Evolutionary conservation across 2,888 invertebrate species (phyloP), one percentile per base, ranked within the genome.

Genomic region (Heliconius aoede): DNA sequence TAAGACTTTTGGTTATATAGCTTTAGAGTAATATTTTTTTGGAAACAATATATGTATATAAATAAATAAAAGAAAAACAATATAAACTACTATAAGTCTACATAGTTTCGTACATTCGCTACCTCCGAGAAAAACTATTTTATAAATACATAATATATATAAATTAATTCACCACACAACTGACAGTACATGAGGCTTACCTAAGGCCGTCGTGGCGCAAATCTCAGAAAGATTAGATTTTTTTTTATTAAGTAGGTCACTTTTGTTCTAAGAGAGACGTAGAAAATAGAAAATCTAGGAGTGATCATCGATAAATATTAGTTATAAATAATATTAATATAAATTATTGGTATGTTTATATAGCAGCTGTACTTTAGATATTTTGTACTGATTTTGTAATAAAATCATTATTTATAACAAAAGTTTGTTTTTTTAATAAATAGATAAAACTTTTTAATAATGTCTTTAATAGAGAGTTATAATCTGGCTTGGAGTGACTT

Each of bases 341-440:
- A n/a, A 65, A 26, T 24, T 65, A 24, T 65, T 36, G 15, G 24
- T 65, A 36, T 24, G 36, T 40, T 15, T 18, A 24, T 8, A 40
- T 24, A 65, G 36, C 65, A 65, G 65, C 36, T 40, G 24, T 26
- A 65, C 40, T 65, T 65, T 8, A 40, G 36, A 40, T 65, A 40
- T 26, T 40, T 65, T 65, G 65, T 65, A 65, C 36, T 36, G 32
- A 40, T 3, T 65, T 65, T 65, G 24, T 26, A 65, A 65, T 65
- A 65, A 65, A 65, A 65, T 7, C 7, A 15, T 15, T 5, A 18
- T 0, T 26, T 40, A 36, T 15, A 40, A 7, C 7, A 65, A 65
- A 15, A 60, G 24, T 60, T 5, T 26, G 15, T 13, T 15, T 26
- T 65, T 5, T 51, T 21, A 51, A 40, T 21, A 8, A n/a, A 55